Evolutionary conservation across 2,797 vertebrate genomes (phyloP), one percentile per base, ranked within the genome.

Genomic region (Mormyrus proboscirostris): DNA sequence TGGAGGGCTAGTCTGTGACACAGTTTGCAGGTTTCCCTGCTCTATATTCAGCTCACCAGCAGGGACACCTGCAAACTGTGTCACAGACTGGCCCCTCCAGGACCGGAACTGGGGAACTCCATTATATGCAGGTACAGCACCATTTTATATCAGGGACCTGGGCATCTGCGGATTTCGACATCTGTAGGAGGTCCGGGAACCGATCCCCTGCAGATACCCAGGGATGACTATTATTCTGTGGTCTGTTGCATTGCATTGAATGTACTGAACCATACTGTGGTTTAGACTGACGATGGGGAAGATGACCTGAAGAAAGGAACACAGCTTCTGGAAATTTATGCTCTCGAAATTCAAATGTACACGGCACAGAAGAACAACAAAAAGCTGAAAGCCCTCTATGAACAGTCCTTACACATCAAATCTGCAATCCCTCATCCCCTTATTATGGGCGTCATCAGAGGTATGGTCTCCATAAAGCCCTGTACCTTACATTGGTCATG

Each of bases 291-390:
- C 93, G 98, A 99, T 94, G 98, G 99, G 79, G 99, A 99, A 94
- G 98, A 99, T 93, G 99, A 99, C 94, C 94, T 99, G 90, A 99
- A 99, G 95, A 99, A 99, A 93, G 99, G 99, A 92, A 99, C 98
- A 59, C 98, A 99, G 91, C 96, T 99, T 93, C 93, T 99, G 96
- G 99, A 99, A 96, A 99, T 99, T 93, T 99, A 99, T 90, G 98
- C 99, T 92, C 95, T 99, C 94, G 99, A 99, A 96, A 99, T 99
- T 94, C 99, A 99, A 92, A 99, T 99, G 99, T 99, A 99, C 93
- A 99, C 98, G 0, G 98, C 98, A 92, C 99, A 99, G 94, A 99
- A 99, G 96, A 99, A 99, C 96, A 99, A 99, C 96, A 99, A 99
- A 95, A 99, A 99, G 92, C 95, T 99, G 91, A 99, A 99, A 96